Evolutionary conservation across 2,888 invertebrate genomes (phyloP), one percentile per base, ranked within the genome.

Genomic region (Philopedon plagiatum): DNA sequence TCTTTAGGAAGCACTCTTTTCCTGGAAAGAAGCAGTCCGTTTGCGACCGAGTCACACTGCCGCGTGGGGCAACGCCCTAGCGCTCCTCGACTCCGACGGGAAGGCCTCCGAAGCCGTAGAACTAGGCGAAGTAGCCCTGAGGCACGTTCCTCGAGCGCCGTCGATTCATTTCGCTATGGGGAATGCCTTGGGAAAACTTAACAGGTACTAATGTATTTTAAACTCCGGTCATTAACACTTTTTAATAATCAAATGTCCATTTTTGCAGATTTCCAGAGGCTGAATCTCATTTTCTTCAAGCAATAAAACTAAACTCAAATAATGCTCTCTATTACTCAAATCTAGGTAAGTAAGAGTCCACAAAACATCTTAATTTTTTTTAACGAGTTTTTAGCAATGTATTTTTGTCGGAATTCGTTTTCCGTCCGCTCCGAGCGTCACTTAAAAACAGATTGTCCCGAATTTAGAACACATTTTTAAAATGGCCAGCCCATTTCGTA

Each of bases 31-130:
- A 83, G 94, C 98, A 0, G 94, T 95, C 0, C 84, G 87, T 63
- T 88, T 93, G 67, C 93, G 93, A 81, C 92, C 94, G 0, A 90
- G 89, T 0, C 97, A 98, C 83, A 88, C 90, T 5, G 91, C 93
- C 76, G 95, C 98, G 0, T 98, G 98, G 98, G 94, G 93, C 51
- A 99, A 98, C 83, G 90, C 95, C 81, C 87, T 98, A 60, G 93
- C 97, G 5, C 89, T 97, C 78, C 85, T 95, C 69, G 96, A 96
- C 82, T 92, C 92, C 87, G 84, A 82, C 76, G 78, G 82, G 66
- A 77, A 78, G 32, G 84, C 82, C 62, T 89, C 91, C 9, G 90
- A 91, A 81, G 96, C 95, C 1, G 85, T 94, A 63, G 87, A 89
- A 73, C 83, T 93, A 61, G 94, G 94, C 5, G 21, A 18, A 11